Percentiles rank a stretch among this genome's conserved stretches.
phyloP scores from a whole-genome alignment of 2,888 invertebrate species.

The Atethmia centrago region DNA sequence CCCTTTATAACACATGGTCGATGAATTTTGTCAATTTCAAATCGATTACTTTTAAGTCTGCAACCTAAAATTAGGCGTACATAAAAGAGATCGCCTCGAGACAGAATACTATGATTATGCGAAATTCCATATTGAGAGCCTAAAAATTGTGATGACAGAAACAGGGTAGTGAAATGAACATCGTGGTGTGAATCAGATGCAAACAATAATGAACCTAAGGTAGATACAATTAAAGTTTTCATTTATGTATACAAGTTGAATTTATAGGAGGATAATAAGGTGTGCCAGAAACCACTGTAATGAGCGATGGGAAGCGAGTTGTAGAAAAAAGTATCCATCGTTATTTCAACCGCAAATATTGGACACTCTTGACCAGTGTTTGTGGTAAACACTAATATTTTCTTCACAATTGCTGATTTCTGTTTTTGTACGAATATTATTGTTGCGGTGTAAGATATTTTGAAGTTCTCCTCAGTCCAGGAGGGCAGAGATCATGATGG shows the following conservation, averaged over 20 bases:
- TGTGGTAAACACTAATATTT: slow-evolving; percentile 58
- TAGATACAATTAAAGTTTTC: slow-evolving; percentile 63
- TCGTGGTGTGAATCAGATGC: slow-evolving; percentile 65
- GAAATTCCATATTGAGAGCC: slow-evolving; percentile 79
- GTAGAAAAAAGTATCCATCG: slow-evolving; percentile 77
- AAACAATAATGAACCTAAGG: slow-evolving; percentile 67
- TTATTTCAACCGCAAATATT: slow-evolving; percentile 79
- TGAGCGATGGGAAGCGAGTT: slow-evolving; percentile 78
- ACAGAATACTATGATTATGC: slow-evolving; percentile 86
- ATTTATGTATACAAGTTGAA: slow-evolving; percentile 65
- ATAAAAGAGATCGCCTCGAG: slow-evolving; percentile 83
- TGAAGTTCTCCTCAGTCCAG: slow-evolving; percentile 23
- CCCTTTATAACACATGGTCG: slow-evolving; percentile 52
- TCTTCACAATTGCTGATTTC: slow-evolving; percentile 44
- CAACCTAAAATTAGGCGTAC: slow-evolving; percentile 82
- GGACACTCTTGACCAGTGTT: slow-evolving; percentile 46
- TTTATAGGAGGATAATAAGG: slow-evolving; percentile 79
- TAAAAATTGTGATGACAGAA: slow-evolving; percentile 83
- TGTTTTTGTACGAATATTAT: slow-evolving; percentile 52
- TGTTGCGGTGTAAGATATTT: slow-evolving; percentile 46
- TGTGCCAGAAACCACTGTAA: slow-evolving; percentile 78
- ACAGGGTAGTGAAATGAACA: slow-evolving; percentile 72
- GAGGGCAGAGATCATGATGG: slow-evolving; percentile 54
- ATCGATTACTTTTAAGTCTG: slow-evolving; percentile 73
- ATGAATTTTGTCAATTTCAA: slow-evolving; percentile 79